These are phyloP conservation scores for Prenolepis imparis DNA, from an alignment of 2,888 invertebrate genomes.

Conservation along the genomic window DNA sequence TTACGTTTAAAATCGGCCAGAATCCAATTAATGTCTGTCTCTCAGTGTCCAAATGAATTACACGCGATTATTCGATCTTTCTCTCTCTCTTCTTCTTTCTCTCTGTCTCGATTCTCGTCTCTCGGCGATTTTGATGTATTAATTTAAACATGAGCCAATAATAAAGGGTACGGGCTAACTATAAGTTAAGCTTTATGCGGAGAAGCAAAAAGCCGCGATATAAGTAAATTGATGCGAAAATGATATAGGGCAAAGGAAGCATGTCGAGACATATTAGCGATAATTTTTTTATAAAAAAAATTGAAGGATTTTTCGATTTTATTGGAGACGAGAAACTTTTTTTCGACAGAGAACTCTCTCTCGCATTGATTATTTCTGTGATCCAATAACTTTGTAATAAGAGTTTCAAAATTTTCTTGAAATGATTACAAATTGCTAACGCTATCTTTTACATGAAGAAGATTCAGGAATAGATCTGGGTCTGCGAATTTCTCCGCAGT, in stretches of 20 bases:
- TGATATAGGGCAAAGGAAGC: neutral
- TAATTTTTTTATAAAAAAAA: neutral
- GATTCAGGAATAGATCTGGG: neutral
- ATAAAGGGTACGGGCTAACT: conserved; percentile 17
- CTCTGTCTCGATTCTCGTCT: conserved; percentile 2
- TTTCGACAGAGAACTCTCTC: no score
- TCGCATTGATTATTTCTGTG: neutral
- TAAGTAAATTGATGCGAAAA: neutral
- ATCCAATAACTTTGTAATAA: neutral
- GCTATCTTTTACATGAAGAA: neutral
- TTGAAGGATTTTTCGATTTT: conserved; percentile 15
- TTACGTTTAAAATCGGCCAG: conserved; percentile 52
- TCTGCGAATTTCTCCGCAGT: conserved; percentile 12
- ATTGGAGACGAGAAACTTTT: neutral
- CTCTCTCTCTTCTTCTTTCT: neutral
- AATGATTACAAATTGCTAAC: neutral
- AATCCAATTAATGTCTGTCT: conserved; percentile 57
- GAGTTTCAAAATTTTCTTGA: neutral
- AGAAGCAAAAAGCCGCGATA: neutral
- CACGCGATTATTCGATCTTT: conserved; percentile 24
- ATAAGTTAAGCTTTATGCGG: neutral
- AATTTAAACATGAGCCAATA: conserved; percentile 48
- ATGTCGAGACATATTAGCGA: neutral
- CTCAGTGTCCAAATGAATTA: conserved; percentile 17
- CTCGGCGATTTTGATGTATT: conserved; percentile 27